These are phyloP conservation scores for Temnopleurus reevesii DNA, from an alignment of 53 echinoderm and acorn worm species.

Conservation along the genomic window DNA sequence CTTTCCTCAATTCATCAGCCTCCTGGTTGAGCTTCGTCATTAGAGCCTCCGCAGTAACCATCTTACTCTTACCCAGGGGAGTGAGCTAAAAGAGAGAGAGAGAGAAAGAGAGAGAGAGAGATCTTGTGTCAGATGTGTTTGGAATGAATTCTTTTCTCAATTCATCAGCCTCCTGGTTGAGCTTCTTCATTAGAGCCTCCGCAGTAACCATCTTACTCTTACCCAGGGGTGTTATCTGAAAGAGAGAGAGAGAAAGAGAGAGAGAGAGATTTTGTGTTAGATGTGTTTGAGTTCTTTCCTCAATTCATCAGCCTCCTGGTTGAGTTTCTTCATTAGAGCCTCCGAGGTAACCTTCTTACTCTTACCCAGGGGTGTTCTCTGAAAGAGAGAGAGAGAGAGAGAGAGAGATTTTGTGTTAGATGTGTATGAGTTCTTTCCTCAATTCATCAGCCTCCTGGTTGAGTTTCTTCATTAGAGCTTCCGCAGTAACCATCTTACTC, in stretches of 20 bases:
- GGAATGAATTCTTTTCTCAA: slow-evolving; percentile 79
- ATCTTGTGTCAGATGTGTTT: too few relatives aligned
- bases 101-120: neutral
- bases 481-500: slow-evolving; percentile 68
- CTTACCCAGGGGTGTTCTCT: slow-evolving; percentile 79
- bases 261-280: too few relatives aligned
- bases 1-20: slow-evolving; percentile 83
- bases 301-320: slow-evolving; percentile 85
- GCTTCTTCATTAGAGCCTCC: slow-evolving; percentile 67
- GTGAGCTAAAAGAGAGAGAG: slow-evolving; percentile 57
- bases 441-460: slow-evolving; percentile 86
- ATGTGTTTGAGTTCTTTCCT: slow-evolving; percentile 69
- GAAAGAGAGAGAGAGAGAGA: too few relatives aligned
- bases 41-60: slow-evolving; percentile 64
- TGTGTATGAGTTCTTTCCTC: slow-evolving; percentile 79
- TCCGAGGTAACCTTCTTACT: slow-evolving; percentile 69
- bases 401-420: too few relatives aligned
- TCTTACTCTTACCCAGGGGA: slow-evolving; percentile 78
- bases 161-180: slow-evolving; percentile 86
- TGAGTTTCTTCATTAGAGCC: slow-evolving; percentile 69
- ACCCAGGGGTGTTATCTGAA: slow-evolving; percentile 82
- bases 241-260: too few relatives aligned
- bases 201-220: slow-evolving; percentile 72
- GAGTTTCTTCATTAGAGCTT: slow-evolving; percentile 70
- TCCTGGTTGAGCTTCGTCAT: slow-evolving; percentile 82